Evolutionary conservation across 2,113 vertebrate species (phyloP).

Genomic region (Stigmatopora argus): DNA sequence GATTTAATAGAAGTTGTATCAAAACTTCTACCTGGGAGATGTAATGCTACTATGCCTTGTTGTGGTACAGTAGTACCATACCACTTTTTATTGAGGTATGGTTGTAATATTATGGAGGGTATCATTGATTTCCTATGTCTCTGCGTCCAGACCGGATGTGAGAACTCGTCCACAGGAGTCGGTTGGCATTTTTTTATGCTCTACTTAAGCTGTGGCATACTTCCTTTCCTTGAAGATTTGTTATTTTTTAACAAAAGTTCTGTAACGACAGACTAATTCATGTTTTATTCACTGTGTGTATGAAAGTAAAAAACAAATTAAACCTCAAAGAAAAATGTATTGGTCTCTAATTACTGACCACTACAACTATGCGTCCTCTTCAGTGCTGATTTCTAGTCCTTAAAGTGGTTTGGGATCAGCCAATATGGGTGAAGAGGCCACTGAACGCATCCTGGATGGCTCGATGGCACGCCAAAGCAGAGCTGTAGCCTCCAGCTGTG

Average conservation of each 20-base stretch:
- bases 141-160: neutral
- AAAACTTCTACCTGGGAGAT: neutral
- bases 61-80: neutral
- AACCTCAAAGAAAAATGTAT: conserved; percentile 8
- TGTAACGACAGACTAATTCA: conserved; percentile 3
- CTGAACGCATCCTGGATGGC: conserved; percentile 96
- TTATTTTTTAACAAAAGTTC: conserved; percentile 42
- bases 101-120: neutral
- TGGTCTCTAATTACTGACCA: neutral
- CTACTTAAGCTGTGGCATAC: neutral
- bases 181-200: conserved; percentile 1
- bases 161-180: neutral
- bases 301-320: conserved; percentile 29
- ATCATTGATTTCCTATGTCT: neutral
- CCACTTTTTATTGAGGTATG: neutral
- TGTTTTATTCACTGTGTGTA: conserved; percentile 47
- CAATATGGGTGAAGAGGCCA: conserved; percentile 73
- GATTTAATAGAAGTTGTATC: neutral
- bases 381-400: conserved; percentile 22
- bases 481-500: conserved; percentile 88
- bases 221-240: neutral
- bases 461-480: conserved; percentile 87
- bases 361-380: neutral
- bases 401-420: conserved; percentile 25
- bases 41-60: neutral